Conservation (phyloP, 1,140 invertebrate genomes). For the Nixonia krombeini region DNA sequence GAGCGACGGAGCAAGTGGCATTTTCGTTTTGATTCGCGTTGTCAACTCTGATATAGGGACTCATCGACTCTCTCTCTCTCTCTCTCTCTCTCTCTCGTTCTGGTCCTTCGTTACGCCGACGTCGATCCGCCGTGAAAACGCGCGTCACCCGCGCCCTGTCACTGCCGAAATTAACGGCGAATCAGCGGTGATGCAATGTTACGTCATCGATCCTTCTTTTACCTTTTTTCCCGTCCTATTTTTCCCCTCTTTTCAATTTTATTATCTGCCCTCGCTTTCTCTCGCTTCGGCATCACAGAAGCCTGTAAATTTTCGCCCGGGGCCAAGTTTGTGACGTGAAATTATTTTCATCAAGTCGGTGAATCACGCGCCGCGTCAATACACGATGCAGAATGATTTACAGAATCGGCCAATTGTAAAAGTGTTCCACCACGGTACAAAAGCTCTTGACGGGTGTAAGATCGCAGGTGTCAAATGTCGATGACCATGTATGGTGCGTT, state of each 20-base stretch:
- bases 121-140: slow-evolving; percentile 43
- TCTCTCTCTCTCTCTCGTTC: too few species aligned
- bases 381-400: slow-evolving; percentile 12
- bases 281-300: neutral
- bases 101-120: slow-evolving; percentile 30
- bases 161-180: slow-evolving; percentile 12
- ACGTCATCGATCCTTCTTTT: slow-evolving; percentile 8
- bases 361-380: slow-evolving; percentile 14
- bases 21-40: slow-evolving; percentile 15
- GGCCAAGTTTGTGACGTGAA: slow-evolving; percentile 2
- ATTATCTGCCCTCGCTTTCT: slow-evolving; percentile 9
- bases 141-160: slow-evolving; percentile 13
- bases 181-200: slow-evolving; percentile 4
- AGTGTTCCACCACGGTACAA: neutral
- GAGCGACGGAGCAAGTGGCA: neutral
- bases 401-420: slow-evolving; percentile 6
- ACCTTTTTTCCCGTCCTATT: neutral
- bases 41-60: slow-evolving; percentile 5
- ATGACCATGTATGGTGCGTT: too few species aligned
- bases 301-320: slow-evolving; percentile 2
- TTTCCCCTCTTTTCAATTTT: slow-evolving; percentile 16
- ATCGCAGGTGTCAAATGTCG: neutral
- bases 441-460: neutral
- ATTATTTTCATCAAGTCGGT: slow-evolving; percentile 18
- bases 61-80: neutral